phyloP scores from a whole-genome alignment of 37 sponge, comb jelly and placozoan genomes.

The Chondrosia reniformis region DNA sequence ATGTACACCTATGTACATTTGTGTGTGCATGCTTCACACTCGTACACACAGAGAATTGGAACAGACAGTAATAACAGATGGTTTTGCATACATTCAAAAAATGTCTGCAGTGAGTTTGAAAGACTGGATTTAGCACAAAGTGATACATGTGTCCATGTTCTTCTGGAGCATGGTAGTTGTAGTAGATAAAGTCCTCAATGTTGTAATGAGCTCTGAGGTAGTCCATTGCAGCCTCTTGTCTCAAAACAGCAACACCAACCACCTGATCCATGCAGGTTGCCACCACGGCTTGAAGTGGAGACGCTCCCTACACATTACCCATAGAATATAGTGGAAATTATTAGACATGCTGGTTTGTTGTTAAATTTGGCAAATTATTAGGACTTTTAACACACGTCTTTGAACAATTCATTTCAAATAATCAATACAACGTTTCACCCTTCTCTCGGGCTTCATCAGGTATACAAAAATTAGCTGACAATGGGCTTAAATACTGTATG shows the following conservation, averaged over 20 bases:
- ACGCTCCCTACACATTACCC: constrained; percentile 69
- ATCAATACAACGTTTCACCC: no score
- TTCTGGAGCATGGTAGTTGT: constrained; percentile 68
- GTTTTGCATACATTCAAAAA: constrained; percentile 63
- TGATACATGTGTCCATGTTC: constrained; percentile 88
- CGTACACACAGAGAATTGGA: background rate
- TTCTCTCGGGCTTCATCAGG: no score
- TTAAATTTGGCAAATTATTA: no score
- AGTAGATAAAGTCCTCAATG: constrained; percentile 94
- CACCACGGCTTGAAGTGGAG: constrained; percentile 72
- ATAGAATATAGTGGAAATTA: no score
- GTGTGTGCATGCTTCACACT: background rate
- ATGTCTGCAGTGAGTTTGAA: constrained; percentile 76
- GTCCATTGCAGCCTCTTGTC: constrained; percentile 65
- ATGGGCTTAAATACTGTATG: no score
- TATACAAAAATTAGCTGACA: no score
- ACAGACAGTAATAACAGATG: background rate
- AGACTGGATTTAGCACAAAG: constrained; percentile 81
- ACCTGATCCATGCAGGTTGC: constrained; percentile 76
- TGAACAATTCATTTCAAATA: no score
- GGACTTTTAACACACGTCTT: no score
- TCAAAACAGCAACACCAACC: constrained; percentile 80
- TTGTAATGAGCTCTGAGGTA: constrained; percentile 90
- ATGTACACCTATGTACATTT: background rate
- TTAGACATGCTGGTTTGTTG: no score